Conservation (phyloP, 2,797 vertebrate species). For the Falco cherrug region DNA sequence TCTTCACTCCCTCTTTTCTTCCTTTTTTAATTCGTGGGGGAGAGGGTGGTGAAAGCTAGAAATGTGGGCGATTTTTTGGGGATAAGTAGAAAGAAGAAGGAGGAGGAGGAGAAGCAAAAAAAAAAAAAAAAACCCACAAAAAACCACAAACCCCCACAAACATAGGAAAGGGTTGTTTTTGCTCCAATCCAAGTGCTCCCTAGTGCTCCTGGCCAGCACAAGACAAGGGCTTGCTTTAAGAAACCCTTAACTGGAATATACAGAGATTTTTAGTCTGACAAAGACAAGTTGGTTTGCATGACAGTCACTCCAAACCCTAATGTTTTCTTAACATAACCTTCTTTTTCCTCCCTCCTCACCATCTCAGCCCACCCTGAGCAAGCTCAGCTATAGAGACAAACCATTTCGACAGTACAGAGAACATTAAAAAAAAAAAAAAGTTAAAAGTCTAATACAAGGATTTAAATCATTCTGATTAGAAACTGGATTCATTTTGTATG, state of each 20-base stretch:
- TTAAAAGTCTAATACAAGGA: constrained; percentile 50
- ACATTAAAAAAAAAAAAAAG: not conserved
- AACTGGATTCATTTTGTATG: constrained; percentile 69
- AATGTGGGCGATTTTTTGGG: constrained; percentile 8
- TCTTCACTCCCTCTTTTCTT: constrained; percentile 41
- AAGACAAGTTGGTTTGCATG: constrained; percentile 58
- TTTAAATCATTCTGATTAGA: constrained; percentile 64
- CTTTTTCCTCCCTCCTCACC: constrained; percentile 32
- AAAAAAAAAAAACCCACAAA: not conserved
- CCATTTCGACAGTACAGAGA: constrained; percentile 35
- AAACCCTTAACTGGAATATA: constrained; percentile 25
- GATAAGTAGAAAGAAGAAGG: not conserved
- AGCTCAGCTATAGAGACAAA: constrained; percentile 39
- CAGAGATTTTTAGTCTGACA: constrained; percentile 14
- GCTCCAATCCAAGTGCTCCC: not conserved
- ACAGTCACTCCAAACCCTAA: constrained; percentile 33
- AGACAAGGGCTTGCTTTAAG: constrained; percentile 25
- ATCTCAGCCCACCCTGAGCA: constrained; percentile 46
- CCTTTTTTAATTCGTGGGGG: constrained; percentile 14
- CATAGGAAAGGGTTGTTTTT: not conserved
- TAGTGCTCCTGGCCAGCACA: constrained; percentile 6
- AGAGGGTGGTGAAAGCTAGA: constrained; percentile 33
- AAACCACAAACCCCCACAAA: too few species aligned
- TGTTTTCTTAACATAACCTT: constrained; percentile 62
- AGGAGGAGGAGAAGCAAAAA: too few species aligned